Evolutionary conservation across 2,888 invertebrate species (phyloP).

Genomic region (Drosophila peninsularis): DNA sequence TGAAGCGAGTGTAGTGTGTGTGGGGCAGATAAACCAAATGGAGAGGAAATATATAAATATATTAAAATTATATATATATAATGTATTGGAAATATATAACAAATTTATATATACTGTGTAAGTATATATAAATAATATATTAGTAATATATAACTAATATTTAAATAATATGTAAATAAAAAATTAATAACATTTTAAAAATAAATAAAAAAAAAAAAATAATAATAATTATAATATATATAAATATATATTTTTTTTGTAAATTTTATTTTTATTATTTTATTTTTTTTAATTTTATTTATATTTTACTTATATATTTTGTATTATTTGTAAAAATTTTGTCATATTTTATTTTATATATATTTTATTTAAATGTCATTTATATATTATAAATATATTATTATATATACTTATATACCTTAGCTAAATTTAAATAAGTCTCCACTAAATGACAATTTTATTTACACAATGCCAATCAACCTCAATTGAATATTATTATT

Average conservation of each 20-base stretch:
- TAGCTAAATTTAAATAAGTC: neutral
- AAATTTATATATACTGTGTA: no score
- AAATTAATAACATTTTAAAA: neutral
- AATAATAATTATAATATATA: neutral
- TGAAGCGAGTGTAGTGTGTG: neutral
- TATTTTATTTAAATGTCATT: no score
- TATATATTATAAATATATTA: neutral
- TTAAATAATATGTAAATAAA: neutral
- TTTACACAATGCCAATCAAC: slow-evolving; percentile 4
- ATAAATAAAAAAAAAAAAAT: neutral
- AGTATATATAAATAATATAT: neutral
- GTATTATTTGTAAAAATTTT: no score
- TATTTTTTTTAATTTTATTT: no score
- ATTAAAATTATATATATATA: no score
- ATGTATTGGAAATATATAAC: no score
- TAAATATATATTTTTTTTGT: neutral
- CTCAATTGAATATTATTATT: neutral
- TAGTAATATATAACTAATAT: neutral
- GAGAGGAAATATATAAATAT: no score
- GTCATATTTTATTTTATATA: no score
- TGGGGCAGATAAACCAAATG: neutral
- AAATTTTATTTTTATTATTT: no score
- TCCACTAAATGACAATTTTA: neutral
- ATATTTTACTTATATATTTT: no score
- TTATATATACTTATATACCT: neutral